Evolutionary conservation across 2,888 invertebrate species (phyloP).

Genomic region (Invenusta paracnida): DNA sequence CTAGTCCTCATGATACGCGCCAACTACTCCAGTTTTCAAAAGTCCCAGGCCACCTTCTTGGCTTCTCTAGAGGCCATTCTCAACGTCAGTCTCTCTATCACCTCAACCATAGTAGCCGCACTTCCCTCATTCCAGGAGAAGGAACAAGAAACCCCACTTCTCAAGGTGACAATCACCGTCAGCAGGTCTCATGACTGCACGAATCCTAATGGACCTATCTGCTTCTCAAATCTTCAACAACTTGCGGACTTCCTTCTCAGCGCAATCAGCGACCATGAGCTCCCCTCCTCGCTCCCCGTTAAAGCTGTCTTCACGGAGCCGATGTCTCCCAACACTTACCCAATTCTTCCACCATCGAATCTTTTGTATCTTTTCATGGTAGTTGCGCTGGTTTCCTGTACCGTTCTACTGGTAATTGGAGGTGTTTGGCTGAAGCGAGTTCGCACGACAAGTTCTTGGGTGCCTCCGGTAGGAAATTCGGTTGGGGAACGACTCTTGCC

Average conservation of each 20-base stretch:
- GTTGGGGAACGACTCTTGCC: neutral
- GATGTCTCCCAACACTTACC: neutral
- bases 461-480: neutral
- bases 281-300: neutral
- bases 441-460: neutral
- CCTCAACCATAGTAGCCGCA: no score
- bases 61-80: neutral
- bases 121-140: neutral
- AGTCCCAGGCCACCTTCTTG: neutral
- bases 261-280: neutral
- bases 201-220: neutral
- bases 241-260: neutral
- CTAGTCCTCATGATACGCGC: neutral
- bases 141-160: neutral
- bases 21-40: neutral
- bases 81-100: neutral
- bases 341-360: neutral
- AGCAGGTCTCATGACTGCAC: neutral
- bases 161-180: neutral
- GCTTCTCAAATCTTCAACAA: neutral
- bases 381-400: neutral
- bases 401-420: neutral
- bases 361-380: neutral
- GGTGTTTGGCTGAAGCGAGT: neutral
- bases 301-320: neutral